Evolutionary conservation across 2,888 invertebrate genomes (phyloP).

Genomic region (Spialia ferax): DNA sequence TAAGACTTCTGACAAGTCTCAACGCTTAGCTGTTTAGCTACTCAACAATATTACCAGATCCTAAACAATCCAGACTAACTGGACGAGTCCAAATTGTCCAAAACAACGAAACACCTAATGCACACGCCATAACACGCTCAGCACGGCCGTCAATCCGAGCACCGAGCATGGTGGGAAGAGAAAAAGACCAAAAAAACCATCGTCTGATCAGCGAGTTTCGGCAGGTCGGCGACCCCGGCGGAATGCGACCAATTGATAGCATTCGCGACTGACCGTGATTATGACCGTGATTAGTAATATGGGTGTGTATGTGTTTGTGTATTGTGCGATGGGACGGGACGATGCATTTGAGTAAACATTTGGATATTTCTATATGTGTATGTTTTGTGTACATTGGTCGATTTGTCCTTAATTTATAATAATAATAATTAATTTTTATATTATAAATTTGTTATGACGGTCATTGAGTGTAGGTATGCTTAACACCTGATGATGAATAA

Average conservation of each 20-base stretch:
- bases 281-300: slow-evolving; percentile 37
- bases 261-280: slow-evolving; percentile 48
- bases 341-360: neutral
- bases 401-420: too few relatives aligned
- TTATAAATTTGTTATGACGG: too few relatives aligned
- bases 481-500: too few relatives aligned
- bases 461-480: too few relatives aligned
- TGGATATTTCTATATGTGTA: too few relatives aligned
- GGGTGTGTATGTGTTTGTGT: neutral
- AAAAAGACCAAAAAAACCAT: neutral
- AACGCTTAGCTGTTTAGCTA: too few relatives aligned
- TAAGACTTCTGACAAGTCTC: too few relatives aligned
- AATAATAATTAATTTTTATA: too few relatives aligned
- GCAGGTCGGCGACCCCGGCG: slow-evolving; percentile 49
- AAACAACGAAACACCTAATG: neutral
- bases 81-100: neutral
- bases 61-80: neutral
- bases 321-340: neutral
- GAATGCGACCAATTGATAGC: slow-evolving; percentile 49
- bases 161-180: neutral
- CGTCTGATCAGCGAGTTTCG: slow-evolving; percentile 21
- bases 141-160: neutral
- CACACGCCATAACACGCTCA: neutral
- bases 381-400: too few relatives aligned
- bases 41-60: neutral